Conservation (phyloP, 2,113 vertebrate genomes). For the Uria lomvia region DNA sequence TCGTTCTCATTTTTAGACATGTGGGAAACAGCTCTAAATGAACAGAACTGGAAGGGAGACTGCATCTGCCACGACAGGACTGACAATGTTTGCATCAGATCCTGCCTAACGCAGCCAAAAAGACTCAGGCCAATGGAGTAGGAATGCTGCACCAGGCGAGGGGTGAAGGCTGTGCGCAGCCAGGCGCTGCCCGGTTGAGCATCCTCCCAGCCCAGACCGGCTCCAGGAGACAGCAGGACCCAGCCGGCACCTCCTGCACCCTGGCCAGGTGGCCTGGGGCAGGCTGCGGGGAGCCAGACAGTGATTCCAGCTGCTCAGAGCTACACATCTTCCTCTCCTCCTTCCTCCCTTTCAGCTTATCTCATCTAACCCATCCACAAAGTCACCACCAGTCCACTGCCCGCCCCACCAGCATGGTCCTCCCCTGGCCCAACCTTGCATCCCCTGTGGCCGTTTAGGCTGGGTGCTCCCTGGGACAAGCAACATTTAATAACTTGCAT, state of each 20-base stretch:
- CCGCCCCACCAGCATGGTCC: background rate
- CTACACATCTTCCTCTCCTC: background rate
- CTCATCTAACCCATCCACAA: background rate
- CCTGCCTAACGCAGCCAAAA: background rate
- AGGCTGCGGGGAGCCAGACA: background rate
- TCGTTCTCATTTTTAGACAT: constrained; percentile 3
- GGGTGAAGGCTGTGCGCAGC: rapidly evolving
- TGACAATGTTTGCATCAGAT: background rate
- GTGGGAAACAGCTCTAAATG: background rate
- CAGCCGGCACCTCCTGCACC: background rate
- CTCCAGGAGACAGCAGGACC: background rate
- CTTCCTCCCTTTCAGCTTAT: background rate
- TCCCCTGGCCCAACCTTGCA: background rate
- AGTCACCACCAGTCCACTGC: background rate
- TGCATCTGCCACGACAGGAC: background rate
- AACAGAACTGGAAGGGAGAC: constrained; percentile 4
- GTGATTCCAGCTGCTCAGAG: background rate
- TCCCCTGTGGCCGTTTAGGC: rapidly evolving
- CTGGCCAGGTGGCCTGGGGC: background rate
- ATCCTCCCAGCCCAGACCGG: background rate
- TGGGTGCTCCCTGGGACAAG: background rate
- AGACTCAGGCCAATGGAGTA: background rate
- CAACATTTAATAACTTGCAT: background rate
- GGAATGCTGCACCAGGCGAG: background rate
- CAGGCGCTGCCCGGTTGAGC: background rate